Evolutionary conservation across 2,888 invertebrate species (phyloP), one percentile per base, ranked within the genome.

Genomic region (Micoletzkya japonica): DNA sequence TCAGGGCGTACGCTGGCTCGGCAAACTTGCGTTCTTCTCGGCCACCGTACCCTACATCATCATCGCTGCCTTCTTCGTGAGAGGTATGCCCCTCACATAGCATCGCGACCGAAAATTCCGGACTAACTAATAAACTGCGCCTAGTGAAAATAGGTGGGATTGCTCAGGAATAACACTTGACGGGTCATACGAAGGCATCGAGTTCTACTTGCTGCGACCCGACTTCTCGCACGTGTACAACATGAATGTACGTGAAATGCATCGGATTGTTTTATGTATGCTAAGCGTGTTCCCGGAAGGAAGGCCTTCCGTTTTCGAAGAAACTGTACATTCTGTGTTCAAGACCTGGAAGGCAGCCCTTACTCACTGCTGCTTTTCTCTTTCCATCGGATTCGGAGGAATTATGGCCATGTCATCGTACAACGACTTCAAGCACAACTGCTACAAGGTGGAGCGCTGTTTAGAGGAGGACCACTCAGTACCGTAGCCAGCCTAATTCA

Each of bases 311-410:
- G n/a, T n/a, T n/a, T n/a, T n/a, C n/a, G n/a, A n/a, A n/a, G n/a
- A n/a, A n/a, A n/a, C n/a, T n/a, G n/a, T n/a, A n/a, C n/a, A n/a
- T n/a, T n/a, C n/a, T n/a, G n/a, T n/a, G n/a, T n/a, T n/a, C n/a
- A n/a, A 74, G 69, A 78, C 82, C 1, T 84, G 83, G 81, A 68
- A 72, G 7, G 75, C 72, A 10, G 84, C 84, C 0, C 73, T 84
- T 50, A 80, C 78, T 24, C 84, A 84, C 56, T 63, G 80, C 4
- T 81, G 82, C 72, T 84, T 82, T 63, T 77, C 77, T 24, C 72
- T 84, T 39, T 78, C 80, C 14, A 76, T 84, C 30, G 84, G 83
- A 4, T 77, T 76, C 50, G 83, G 83, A 26, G 81, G 81, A 17
- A 70, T 83, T 52, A 71, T 81, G 39, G 77, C 79, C 24, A 56